Conservation (phyloP, 2,113 vertebrate species). For the Podilymbus podiceps region DNA sequence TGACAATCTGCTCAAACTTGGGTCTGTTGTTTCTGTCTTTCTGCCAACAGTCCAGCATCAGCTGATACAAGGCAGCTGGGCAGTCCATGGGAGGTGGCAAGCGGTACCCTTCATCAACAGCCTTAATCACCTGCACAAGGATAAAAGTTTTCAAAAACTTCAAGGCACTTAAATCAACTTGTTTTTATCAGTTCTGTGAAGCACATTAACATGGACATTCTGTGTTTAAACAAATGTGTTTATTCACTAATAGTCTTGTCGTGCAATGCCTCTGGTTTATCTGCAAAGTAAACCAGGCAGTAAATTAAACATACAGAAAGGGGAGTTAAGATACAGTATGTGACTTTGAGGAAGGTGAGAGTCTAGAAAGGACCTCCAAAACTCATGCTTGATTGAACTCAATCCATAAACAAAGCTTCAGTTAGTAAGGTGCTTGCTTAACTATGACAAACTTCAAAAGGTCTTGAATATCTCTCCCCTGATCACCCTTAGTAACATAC, state of each 20-base stretch:
- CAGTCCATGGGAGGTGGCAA: conserved; percentile 98
- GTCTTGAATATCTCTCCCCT: not conserved
- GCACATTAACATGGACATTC: not conserved
- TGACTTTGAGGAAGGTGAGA: conserved; percentile 49
- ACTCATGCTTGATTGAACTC: not conserved
- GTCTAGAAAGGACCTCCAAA: not conserved
- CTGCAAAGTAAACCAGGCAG: conserved; percentile 40
- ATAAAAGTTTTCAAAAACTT: conserved; percentile 26
- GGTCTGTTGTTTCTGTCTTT: conserved; percentile 97
- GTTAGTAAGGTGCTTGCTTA: not conserved
- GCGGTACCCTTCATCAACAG: conserved; percentile 96
- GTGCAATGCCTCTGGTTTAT: conserved; percentile 18
- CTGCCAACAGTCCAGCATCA: conserved; percentile 99
- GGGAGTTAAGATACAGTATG: not conserved
- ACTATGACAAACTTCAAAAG: not conserved
- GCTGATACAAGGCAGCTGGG: conserved; percentile 93
- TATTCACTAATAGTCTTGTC: conserved; percentile 28
- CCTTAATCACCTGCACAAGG: conserved; percentile 91
- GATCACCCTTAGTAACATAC: not conserved
- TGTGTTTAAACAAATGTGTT: conserved; percentile 40
- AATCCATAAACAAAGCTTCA: conserved; percentile 6
- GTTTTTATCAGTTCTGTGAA: not conserved
- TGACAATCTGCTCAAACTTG: conserved; percentile 98
- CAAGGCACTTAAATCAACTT: not conserved
- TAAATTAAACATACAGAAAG: not conserved